Base-by-base conservation (phyloP, 2,888 invertebrate genomes). In the Acanthosepion esculentum region DNA sequence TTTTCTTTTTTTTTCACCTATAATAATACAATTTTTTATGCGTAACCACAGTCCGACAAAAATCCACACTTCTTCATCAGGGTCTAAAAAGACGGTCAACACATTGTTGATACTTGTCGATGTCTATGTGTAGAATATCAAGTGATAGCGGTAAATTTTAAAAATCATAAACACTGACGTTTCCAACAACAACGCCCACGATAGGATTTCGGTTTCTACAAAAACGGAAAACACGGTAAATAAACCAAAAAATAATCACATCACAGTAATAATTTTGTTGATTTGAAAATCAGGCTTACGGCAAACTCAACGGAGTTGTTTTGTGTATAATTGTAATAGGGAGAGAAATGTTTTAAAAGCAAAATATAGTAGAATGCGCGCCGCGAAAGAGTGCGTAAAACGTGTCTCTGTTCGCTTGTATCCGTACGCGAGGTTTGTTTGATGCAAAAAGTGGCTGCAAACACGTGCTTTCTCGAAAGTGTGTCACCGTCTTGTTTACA, bases 361-460 rank as follows among this genome's bases (percentile, higher is more conserved):
- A 78, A 78, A 78, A 78, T 33, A 12, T 10, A 78, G 78, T 78
- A n/a, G n/a, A 78, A 78, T 78, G 12, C 78, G 78, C 78, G n/a
- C n/a, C 5, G 78, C 78, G n/a, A 78, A n/a, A 78, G 78, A 78
- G 78, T 78, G 78, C 78, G n/a, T 78, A 78, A 50, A 78, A 78
- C 78, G 33, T 78, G 78, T 33, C 78, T 78, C 78, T 15, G n/a
- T 78, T n/a, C n/a, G 7, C n/a, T 12, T 78, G 78, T 78, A 78
- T 78, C 78, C n/a, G 78, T 78, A 33, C 78, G 78, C 78, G n/a
- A 18, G 12, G 78, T 78, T 33, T 78, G 78, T 4, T n/a, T 12
- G n/a, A n/a, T 78, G 78, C n/a, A 78, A 78, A 78, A n/a, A 78
- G 78, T 78, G 23, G n/a, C 78, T 78, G n/a, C 78, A 78, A 78